Evolutionary conservation across 2,113 vertebrate species (phyloP).

Genomic region (Aegotheles bennettii): DNA sequence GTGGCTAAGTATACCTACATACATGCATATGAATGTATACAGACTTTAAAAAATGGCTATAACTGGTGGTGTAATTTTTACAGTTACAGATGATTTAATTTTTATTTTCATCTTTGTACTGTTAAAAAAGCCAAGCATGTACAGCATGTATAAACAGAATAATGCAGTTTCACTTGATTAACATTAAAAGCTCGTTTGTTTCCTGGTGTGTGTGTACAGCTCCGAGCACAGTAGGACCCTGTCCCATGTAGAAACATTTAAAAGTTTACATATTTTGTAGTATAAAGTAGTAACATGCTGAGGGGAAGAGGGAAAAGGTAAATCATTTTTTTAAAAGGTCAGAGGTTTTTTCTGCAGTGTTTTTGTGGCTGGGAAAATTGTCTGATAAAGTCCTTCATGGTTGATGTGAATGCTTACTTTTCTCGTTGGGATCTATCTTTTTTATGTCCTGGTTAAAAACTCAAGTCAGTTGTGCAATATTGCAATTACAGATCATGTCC

Average conservation of each 20-base stretch:
- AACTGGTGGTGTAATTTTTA: background rate
- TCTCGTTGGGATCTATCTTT: background rate
- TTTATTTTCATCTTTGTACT: background rate
- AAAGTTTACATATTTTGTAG: background rate
- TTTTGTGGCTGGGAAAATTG: background rate
- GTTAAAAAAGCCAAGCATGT: background rate
- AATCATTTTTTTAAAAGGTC: background rate
- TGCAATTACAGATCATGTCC: rapidly evolving
- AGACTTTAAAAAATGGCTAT: background rate
- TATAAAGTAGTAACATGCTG: background rate
- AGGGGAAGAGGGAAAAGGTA: background rate
- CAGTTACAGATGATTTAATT: background rate
- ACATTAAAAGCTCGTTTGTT: constrained; percentile 15
- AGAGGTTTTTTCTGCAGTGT: background rate
- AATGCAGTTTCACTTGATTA: background rate
- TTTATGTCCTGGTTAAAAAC: background rate
- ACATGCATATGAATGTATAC: background rate
- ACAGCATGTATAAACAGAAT: background rate
- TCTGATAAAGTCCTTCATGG: background rate
- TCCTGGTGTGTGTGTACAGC: background rate
- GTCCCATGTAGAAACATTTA: background rate
- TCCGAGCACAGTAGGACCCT: background rate
- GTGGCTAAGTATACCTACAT: background rate
- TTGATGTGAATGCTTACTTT: background rate
- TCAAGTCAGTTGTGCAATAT: rapidly evolving